Base-by-base conservation (phyloP, 2,797 vertebrate species). In the Coccyzus lansbergi region DNA sequence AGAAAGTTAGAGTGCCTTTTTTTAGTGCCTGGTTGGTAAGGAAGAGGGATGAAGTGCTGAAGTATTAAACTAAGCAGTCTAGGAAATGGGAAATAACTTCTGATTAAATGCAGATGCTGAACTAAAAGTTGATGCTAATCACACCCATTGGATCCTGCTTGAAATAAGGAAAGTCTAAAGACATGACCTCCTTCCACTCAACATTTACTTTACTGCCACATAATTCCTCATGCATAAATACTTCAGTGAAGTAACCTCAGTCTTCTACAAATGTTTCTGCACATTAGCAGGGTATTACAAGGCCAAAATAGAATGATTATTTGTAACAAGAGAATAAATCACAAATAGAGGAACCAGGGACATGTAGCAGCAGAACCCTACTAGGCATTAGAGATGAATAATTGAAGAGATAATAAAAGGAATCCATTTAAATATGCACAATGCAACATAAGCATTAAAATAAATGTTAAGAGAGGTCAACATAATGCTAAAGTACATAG, bases 51-150 rank as follows among this genome's bases (percentile, higher is more conserved):
- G 62, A 88, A 84, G 84, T 89, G 92, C 80, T 92, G 90, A 97
- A 95, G 84, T 79, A 83, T 93, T 96, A 96, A 75, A 87, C n/a
- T 96, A 93, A 94, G 88, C 96, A 96, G 94, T 48, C 82, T 92
- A 94, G 95, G 96, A 98, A 97, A 95, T 34, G 34, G 79, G 46
- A 95, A 97, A 96, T 96, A 94, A 94, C 79, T 64, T 92, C 60
- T 97, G 91, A 98, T 98, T 95, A 96, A 96, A 95, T 86, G 67
- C 97, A 98, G 97, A 97, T 97, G 97, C 68, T 92, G 94, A 94
- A 93, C 83, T 94, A 96, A 95, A 95, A 95, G 68, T 85, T 87
- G 70, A 63, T 85, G 87, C 83, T 96, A 95, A 96, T 97, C 94
- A 90, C 83, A 95, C 90, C 51, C 88, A 88, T 38, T 83, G 71